Evolutionary conservation across 1,140 invertebrate species (phyloP).

Genomic region (Drosophila miranda): DNA sequence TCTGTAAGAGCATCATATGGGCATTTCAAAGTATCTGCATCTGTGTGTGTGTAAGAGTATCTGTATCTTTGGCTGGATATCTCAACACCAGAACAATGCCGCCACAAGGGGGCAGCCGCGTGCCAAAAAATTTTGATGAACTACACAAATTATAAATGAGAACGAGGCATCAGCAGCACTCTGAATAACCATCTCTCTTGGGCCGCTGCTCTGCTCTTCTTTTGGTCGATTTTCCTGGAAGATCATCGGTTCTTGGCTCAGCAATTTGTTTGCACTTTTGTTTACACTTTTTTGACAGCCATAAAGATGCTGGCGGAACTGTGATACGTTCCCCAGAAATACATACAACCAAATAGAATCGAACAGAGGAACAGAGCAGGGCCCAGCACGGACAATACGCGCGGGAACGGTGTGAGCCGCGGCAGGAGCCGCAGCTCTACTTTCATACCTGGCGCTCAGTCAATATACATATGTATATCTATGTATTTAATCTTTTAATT

Average conservation of each 20-base stretch:
- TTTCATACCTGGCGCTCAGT: too few species aligned
- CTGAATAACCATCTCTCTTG: conserved; percentile 7
- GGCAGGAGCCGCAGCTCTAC: too few species aligned
- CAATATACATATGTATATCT: too few species aligned
- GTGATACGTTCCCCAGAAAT: too few species aligned
- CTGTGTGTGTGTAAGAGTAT: conserved; percentile 35
- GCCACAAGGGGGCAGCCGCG: conserved; percentile 52
- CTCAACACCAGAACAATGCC: conserved; percentile 56
- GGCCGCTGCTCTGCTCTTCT: conserved; percentile 15
- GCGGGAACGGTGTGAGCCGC: too few species aligned
- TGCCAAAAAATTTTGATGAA: conserved; percentile 76
- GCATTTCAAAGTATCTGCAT: conserved; percentile 26
- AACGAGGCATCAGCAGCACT: conserved; percentile 4
- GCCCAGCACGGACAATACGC: too few species aligned
- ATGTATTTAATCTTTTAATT: too few species aligned
- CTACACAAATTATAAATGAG: conserved; percentile 53
- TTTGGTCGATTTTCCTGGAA: conserved; percentile 21
- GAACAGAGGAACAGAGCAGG: too few species aligned
- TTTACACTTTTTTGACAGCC: too few species aligned
- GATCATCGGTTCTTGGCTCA: conserved; percentile 1
- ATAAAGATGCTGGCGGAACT: too few species aligned
- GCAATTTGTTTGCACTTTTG: too few species aligned
- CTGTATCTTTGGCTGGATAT: conserved; percentile 49
- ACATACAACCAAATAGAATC: too few species aligned
- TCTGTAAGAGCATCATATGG: conserved; percentile 13